Evolutionary conservation across 2,113 vertebrate species (phyloP), one percentile per base, ranked within the genome.

Genomic region (Calidris pugnax): DNA sequence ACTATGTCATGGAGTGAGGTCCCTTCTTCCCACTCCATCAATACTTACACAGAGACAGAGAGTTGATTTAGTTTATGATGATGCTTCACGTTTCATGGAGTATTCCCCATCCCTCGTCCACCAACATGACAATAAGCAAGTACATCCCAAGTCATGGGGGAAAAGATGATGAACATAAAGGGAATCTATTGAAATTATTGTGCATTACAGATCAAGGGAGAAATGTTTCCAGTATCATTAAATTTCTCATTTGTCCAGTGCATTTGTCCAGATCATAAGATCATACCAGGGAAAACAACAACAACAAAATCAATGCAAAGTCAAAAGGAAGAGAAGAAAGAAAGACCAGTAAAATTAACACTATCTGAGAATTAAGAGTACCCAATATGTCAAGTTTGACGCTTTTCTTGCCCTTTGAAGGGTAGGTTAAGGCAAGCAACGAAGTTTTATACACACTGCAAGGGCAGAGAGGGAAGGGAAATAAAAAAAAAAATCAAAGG

Each of bases 211-310:
- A 95, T 75, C 30, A 87, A 32, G 12, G 50, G 21, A 91, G 84
- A 93, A 94, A 95, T 73, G 71, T 82, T 95, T 95, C 96, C 87
- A 73, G 56, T 85, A 79, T 47, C 57, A 82, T 95, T 95, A 97
- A 78, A 97, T 96, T 97, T 85, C 84, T 97, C 94, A 89, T 97
- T 96, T 95, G 80, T 69, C 74, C 63, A 51, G 23, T 39, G 75
- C 26, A 45, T 87, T 93, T 94, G 92, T 90, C 90, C 60, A 80
- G 74, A 89, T 76, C 64, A 17, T 32, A 86, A 93, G 51, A 82
- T 91, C 68, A 62, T 51, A 85, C 71, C n/a, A 62, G 16, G 14
- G 22, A 53, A 86, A 83, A 19, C 8, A 50, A 55, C 24, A 59
- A n/a, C 17, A 48, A 82, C 60, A 39, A 80, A 81, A 79, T 55